Evolutionary conservation across 1,140 invertebrate species (phyloP).

Genomic region (Eubasilissa regina): DNA sequence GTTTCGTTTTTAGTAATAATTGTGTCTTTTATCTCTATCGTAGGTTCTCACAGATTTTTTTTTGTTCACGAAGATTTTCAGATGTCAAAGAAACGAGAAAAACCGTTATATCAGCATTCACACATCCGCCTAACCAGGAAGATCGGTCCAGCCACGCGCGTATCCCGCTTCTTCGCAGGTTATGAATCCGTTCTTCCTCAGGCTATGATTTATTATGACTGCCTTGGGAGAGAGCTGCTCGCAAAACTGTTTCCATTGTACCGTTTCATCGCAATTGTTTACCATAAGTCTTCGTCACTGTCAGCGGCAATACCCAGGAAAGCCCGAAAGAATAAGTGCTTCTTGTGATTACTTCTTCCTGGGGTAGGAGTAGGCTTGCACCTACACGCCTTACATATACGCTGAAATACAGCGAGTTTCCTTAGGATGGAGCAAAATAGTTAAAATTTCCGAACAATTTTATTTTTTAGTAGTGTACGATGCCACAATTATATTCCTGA

Average conservation of each 20-base stretch:
- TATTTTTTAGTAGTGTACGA: too few relatives aligned
- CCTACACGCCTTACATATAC: too few relatives aligned
- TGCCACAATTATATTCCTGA: too few relatives aligned
- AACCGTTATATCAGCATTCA: not conserved
- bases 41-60: too few relatives aligned
- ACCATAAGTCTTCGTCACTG: conserved; percentile 45
- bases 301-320: conserved; percentile 23
- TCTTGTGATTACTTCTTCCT: conserved; percentile 18
- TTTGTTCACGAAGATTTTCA: too few relatives aligned
- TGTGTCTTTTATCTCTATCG: too few relatives aligned
- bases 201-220: conserved; percentile 43
- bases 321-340: conserved; percentile 24
- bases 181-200: conserved; percentile 20
- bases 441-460: too few relatives aligned
- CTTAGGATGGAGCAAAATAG: too few relatives aligned
- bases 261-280: conserved; percentile 37
- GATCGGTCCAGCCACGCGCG: not conserved
- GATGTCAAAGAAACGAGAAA: too few relatives aligned
- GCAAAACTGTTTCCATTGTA: conserved; percentile 20
- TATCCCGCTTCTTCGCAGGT: conserved; percentile 18
- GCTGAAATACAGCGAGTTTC: too few relatives aligned
- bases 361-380: too few relatives aligned
- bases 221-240: not conserved
- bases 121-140: not conserved
- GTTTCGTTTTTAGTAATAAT: too few relatives aligned